Evolutionary conservation across 2,113 vertebrate species (phyloP), one percentile per base, ranked within the genome.

Genomic region (Oophaga pumilio): DNA sequence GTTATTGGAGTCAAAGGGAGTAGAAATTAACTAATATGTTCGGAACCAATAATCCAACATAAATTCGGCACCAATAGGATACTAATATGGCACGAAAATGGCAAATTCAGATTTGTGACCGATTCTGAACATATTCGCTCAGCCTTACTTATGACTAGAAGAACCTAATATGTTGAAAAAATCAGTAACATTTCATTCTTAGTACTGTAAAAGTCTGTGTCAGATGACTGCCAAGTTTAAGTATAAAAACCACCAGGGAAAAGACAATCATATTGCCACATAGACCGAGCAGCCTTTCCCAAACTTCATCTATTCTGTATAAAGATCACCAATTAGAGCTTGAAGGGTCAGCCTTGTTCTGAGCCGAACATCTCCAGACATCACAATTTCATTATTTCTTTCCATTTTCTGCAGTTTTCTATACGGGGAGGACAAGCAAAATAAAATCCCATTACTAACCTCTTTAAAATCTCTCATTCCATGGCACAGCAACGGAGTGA

Each of bases 401-500:
- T 77, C 50, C 50, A 12, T 77, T 77, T 77, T 59, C 53, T 80
- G 77, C 53, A 60, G 53, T 59, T 60, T 80, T 33, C 56, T 59
- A 13, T 10, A 11, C 26, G 22, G 64, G 22, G 24, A 10, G n/a
- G 50, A 43, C 22, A 74, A 71, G 69, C 15, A 2, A 74, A 74
- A 79, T 53, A 66, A 79, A 64, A 79, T 59, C 60, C 52, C 77
- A 60, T 60, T 87, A 50, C 33, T 74, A 74, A 22, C 53, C 60
- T 87, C 33, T 82, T 74, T 60, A 50, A 57, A 73, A 50, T 62
- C 68, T 56, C 59, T 53, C 24, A 68, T 87, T 87, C 79, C 66
- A 60, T 73, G 52, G 20, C 78, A 4, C 20, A 62, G 66, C 50
- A 28, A 59, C 33, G 17, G 66, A 49, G 33, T 43, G 81, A 88